Evolutionary conservation across 2,113 vertebrate genomes (phyloP).

Genomic region (Alethe castanea): DNA sequence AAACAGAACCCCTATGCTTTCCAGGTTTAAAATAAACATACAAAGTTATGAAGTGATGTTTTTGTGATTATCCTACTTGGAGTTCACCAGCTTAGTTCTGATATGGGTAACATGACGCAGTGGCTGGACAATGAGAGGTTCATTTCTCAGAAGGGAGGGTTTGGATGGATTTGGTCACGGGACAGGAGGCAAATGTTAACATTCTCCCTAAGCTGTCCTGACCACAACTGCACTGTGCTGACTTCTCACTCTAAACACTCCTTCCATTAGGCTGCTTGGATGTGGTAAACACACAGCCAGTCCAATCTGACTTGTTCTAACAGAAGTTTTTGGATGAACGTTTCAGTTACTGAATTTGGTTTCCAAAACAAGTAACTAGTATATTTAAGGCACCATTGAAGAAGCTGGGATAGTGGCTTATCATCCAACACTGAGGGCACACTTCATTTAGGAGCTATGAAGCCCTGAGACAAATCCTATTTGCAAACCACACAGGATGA

Average conservation of each 20-base stretch:
- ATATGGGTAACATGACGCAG: fast-evolving
- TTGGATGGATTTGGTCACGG: background rate
- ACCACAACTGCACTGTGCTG: background rate
- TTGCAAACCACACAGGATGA: background rate
- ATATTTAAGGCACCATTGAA: background rate
- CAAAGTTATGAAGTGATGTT: background rate
- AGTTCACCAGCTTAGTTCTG: background rate
- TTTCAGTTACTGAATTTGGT: background rate
- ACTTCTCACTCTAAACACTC: background rate
- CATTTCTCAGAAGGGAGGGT: background rate
- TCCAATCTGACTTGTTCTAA: background rate
- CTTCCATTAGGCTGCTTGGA: background rate
- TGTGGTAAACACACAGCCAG: background rate
- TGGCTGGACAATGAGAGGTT: background rate
- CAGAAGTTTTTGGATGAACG: background rate
- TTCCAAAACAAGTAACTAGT: background rate
- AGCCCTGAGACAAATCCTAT: background rate
- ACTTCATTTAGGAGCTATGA: background rate
- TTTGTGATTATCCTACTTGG: background rate
- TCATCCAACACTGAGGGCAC: background rate
- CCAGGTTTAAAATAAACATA: background rate
- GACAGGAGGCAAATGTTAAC: background rate
- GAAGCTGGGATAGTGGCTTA: background rate
- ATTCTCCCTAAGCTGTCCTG: background rate
- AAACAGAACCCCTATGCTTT: background rate